Percentiles rank a stretch among this genome's conserved stretches.
Conservation (phyloP, 1,140 invertebrate species). For the Galleria mellonella region DNA sequence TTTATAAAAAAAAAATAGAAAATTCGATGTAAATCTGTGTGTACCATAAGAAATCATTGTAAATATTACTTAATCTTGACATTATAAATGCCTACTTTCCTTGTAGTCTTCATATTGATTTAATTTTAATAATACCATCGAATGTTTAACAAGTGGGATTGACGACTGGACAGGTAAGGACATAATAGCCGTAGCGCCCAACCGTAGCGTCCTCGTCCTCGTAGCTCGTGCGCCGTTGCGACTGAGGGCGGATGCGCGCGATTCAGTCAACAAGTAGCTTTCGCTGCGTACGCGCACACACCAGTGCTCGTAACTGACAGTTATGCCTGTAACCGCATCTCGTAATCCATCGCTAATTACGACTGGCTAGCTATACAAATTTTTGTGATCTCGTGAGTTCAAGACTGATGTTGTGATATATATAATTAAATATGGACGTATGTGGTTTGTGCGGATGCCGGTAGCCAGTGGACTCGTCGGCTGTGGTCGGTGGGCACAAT, state of each 20-base stretch:
- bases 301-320: constrained; percentile 2
- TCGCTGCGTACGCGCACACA: constrained; percentile 51
- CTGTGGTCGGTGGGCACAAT: constrained; percentile 39
- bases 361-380: constrained; percentile 19
- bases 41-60: too few relatives aligned
- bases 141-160: constrained; percentile 18
- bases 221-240: constrained; percentile 20
- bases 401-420: constrained; percentile 22
- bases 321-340: too few relatives aligned
- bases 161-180: constrained; percentile 26
- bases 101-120: too few relatives aligned
- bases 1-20: too few relatives aligned
- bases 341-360: constrained; percentile 8
- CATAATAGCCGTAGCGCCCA: constrained; percentile 47
- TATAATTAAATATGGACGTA: constrained; percentile 25
- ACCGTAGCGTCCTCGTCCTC: constrained; percentile 43
- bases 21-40: too few relatives aligned
- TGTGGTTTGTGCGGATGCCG: constrained; percentile 34
- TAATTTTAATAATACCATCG: too few relatives aligned
- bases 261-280: constrained; percentile 47
- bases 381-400: constrained; percentile 2
- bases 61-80: too few relatives aligned
- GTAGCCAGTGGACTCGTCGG: constrained; percentile 25
- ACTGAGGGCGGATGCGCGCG: constrained; percentile 20
- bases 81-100: too few relatives aligned